Evolutionary conservation across 2,797 vertebrate genomes (phyloP).

Genomic region (Hirundo rustica): DNA sequence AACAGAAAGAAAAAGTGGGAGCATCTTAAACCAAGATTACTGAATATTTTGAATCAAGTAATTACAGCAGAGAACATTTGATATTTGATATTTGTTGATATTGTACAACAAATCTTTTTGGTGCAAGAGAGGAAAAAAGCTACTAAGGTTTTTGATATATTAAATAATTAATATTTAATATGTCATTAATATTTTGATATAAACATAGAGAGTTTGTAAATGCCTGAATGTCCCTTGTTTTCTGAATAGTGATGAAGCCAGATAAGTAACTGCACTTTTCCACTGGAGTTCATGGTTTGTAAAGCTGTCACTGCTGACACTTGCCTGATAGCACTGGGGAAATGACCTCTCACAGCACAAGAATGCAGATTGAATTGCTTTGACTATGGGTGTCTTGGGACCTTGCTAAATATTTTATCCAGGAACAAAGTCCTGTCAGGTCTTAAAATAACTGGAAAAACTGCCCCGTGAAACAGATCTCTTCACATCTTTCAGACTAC

Average conservation of each 20-base stretch:
- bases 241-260: background rate
- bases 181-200: background rate
- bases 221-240: background rate
- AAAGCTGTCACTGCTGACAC: constrained; percentile 20
- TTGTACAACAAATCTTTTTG: background rate
- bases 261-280: constrained; percentile 39
- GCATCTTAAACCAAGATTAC: background rate
- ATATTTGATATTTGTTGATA: background rate
- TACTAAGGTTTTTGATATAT: background rate
- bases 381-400: constrained; percentile 40
- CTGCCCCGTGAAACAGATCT: background rate
- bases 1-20: background rate
- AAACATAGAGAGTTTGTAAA: constrained; percentile 2
- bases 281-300: background rate
- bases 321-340: constrained; percentile 46
- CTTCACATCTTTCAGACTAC: background rate
- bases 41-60: background rate
- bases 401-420: constrained; percentile 20
- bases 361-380: constrained; percentile 42
- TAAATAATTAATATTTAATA: no score
- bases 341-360: constrained; percentile 23
- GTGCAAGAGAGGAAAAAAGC: background rate
- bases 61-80: background rate
- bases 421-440: background rate
- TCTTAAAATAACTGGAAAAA: constrained; percentile 35